Percentiles rank a stretch among this genome's conserved stretches.
These are phyloP conservation scores for Mesocricetus auratus DNA, from an alignment of 2,113 vertebrate genomes.

Conservation along the genomic window DNA sequence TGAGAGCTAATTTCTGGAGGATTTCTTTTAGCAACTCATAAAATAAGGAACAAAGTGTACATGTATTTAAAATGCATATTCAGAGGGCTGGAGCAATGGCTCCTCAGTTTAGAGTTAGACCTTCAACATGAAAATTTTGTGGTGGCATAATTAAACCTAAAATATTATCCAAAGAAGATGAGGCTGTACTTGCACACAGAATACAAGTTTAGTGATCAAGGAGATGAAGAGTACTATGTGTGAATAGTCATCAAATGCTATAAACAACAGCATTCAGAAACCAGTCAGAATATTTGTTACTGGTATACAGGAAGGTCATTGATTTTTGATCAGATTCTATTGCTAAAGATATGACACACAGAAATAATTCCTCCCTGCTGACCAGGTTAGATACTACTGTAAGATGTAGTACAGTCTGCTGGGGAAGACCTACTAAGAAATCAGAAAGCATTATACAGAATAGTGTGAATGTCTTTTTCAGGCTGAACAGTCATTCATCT, in stretches of 20 bases:
- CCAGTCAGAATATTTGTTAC: background rate
- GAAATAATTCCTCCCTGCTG: background rate
- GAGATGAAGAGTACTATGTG: background rate
- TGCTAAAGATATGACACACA: background rate
- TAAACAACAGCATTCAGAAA: background rate
- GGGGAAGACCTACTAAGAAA: too few species aligned
- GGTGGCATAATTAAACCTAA: background rate
- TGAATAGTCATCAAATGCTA: background rate
- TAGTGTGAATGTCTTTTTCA: too few species aligned
- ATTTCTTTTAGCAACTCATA: background rate
- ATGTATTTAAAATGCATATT: background rate
- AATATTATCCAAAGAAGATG: background rate
- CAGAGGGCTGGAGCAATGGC: background rate
- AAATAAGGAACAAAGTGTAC: background rate
- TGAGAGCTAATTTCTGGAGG: background rate
- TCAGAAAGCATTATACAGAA: too few species aligned
- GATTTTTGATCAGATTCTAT: background rate
- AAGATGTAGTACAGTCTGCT: background rate
- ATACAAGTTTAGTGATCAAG: background rate
- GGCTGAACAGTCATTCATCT: too few species aligned
- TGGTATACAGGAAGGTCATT: background rate
- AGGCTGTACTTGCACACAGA: background rate
- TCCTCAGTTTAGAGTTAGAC: background rate
- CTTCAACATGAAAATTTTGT: background rate
- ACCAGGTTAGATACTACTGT: background rate